Conservation (phyloP, 2,113 vertebrate species). For the Forbesichthys papilliferus region DNA sequence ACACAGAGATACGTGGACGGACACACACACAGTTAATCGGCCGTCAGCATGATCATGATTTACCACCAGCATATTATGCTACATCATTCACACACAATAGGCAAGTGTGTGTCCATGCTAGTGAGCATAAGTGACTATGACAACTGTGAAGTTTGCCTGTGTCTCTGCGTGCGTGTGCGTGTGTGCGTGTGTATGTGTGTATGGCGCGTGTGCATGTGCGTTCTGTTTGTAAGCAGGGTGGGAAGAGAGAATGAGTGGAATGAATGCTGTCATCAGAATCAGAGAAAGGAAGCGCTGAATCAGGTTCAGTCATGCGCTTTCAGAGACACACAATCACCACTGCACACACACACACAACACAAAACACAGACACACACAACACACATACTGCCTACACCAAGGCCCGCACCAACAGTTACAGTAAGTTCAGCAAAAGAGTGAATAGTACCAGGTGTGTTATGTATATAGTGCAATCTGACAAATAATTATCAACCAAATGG, state of each 20-base stretch:
- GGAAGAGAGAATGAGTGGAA: constrained; percentile 56
- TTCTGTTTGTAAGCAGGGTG: constrained; percentile 23
- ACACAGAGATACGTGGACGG: neutral
- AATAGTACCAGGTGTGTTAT: no score
- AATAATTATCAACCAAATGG: no score
- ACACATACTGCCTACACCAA: constrained; percentile 23
- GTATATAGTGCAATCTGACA: no score
- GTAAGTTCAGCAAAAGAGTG: no score
- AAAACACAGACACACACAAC: constrained; percentile 9
- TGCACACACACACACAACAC: constrained; percentile 21
- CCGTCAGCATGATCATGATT: neutral
- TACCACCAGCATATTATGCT: neutral
- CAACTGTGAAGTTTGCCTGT: constrained; percentile 2
- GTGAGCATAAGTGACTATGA: constrained; percentile 3
- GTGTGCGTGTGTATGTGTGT: neutral
- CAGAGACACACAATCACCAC: constrained; percentile 32
- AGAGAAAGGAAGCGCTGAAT: constrained; percentile 74
- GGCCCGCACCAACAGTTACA: no score
- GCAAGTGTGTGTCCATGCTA: neutral
- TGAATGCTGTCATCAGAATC: constrained; percentile 75
- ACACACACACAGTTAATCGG: neutral
- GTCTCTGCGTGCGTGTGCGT: constrained; percentile 31
- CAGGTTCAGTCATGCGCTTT: constrained; percentile 72
- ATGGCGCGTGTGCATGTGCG: neutral
- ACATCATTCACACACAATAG: neutral